Percentiles rank a stretch among this genome's conserved stretches.
Conservation (phyloP, 2,797 vertebrate species). For the Enteromius radiatus region DNA sequence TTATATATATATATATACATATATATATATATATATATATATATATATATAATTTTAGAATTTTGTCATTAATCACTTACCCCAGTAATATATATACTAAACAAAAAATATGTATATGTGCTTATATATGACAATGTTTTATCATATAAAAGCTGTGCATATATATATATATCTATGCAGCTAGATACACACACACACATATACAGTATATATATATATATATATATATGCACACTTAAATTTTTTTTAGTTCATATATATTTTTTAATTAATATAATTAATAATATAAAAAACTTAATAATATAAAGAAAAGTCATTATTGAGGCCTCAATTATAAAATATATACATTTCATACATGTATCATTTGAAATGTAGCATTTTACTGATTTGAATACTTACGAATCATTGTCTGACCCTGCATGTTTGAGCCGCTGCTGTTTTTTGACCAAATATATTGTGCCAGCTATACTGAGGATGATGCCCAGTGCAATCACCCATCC, state of each 20-base stretch:
- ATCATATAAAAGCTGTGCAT: no score
- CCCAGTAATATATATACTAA: no score
- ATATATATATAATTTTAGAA: no score
- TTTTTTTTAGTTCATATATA: neutral
- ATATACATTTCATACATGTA: neutral
- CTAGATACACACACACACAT: no score
- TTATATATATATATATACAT: no score
- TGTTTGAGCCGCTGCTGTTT: conserved; percentile 74
- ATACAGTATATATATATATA: neutral
- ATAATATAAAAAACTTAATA: neutral
- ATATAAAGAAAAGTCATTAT: neutral
- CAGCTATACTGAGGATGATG: conserved; percentile 79
- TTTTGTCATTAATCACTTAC: no score
- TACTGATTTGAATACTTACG: conserved; percentile 75
- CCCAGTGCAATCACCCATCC: conserved; percentile 79
- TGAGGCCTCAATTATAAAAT: neutral
- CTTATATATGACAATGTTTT: no score
- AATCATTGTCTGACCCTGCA: conserved; percentile 64
- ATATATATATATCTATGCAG: no score
- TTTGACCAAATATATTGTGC: conserved; percentile 83
- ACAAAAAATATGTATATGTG: no score
- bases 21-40: neutral
- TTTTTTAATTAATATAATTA: neutral
- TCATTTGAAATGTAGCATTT: neutral
- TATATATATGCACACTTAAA: neutral